Conservation (phyloP, 1,140 invertebrate genomes). For the Euglossa dilemma region DNA sequence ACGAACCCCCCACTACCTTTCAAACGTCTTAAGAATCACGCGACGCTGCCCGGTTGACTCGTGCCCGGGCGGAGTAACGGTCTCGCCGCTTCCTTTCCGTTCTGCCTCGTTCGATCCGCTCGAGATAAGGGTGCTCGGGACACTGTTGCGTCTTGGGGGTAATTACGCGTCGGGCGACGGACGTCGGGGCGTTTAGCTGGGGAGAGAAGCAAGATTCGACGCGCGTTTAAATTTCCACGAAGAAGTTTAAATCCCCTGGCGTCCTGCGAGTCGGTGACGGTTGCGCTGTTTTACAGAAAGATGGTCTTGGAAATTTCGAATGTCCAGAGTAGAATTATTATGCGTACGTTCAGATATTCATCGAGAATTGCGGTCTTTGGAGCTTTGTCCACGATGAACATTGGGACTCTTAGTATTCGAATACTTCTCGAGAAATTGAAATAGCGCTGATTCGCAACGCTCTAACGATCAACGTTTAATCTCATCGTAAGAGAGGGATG, state of each 20-base stretch:
- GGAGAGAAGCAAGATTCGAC: neutral
- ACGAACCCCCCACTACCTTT: constrained; percentile 57
- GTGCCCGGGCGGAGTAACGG: constrained; percentile 74
- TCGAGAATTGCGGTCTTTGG: too few species aligned
- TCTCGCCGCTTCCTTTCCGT: constrained; percentile 52
- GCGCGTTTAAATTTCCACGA: neutral
- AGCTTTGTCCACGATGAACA: too few species aligned
- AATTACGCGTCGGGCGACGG: neutral
- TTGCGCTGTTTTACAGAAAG: too few species aligned
- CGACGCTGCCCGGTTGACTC: constrained; percentile 62
- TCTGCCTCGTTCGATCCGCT: neutral
- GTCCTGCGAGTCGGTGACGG: too few species aligned
- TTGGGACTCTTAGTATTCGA: too few species aligned
- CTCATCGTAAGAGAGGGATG: too few species aligned
- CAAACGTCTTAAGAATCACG: constrained; percentile 78
- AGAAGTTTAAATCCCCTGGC: neutral
- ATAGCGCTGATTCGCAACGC: too few species aligned
- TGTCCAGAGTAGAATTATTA: too few species aligned
- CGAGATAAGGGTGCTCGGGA: constrained; percentile 7
- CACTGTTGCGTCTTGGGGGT: constrained; percentile 11
- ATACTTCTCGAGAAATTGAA: too few species aligned
- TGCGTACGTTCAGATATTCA: too few species aligned
- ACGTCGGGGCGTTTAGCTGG: neutral
- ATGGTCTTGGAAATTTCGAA: too few species aligned
- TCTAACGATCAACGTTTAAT: too few species aligned